Evolutionary conservation across 2,113 vertebrate species (phyloP).

Genomic region (Atherinomorus stipes): DNA sequence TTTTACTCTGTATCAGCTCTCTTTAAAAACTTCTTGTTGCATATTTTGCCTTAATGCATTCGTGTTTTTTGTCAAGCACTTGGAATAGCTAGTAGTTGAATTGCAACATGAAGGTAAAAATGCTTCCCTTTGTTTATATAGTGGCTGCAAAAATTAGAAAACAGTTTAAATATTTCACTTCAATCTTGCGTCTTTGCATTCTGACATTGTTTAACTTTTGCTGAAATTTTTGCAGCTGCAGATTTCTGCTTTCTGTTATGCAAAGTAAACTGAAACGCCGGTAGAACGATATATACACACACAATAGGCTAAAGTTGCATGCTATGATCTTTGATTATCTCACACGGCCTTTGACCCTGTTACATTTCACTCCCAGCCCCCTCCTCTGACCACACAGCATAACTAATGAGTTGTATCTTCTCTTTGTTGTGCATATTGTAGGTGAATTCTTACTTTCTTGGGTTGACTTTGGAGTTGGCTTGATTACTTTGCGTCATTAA

Average conservation of each 20-base stretch:
- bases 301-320: not conserved
- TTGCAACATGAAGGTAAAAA: too few species aligned
- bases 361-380: slow-evolving; percentile 38
- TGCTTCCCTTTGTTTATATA: too few species aligned
- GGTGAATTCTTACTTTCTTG: not conserved
- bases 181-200: too few species aligned
- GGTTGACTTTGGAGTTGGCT: not conserved
- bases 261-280: not conserved
- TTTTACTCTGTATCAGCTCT: too few species aligned
- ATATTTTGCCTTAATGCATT: too few species aligned
- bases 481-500: not conserved
- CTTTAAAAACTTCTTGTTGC: too few species aligned
- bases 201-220: too few species aligned
- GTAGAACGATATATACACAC: not conserved
- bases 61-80: too few species aligned
- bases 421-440: slow-evolving; percentile 10
- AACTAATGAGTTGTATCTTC: slow-evolving; percentile 44
- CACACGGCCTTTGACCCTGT: slow-evolving; percentile 40
- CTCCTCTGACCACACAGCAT: slow-evolving; percentile 23
- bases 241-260: not conserved
- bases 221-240: not conserved
- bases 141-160: too few species aligned
- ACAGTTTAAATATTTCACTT: not conserved
- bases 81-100: too few species aligned
- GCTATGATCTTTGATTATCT: slow-evolving; percentile 1